phyloP scores from a whole-genome alignment of 2,113 vertebrate genomes.

The Paraplagusia blochii region DNA sequence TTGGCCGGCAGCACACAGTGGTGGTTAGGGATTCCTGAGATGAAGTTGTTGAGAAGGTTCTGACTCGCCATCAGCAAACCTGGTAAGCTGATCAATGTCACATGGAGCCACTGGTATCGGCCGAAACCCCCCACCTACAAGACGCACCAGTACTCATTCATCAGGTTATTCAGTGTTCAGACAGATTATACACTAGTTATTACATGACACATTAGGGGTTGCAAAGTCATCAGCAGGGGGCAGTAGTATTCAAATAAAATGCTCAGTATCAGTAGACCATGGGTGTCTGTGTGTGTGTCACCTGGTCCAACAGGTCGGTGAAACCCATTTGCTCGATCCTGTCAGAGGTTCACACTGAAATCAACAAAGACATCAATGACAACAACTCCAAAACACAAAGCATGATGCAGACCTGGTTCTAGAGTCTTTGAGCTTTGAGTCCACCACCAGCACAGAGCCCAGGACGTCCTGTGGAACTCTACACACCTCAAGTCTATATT shows the following conservation, averaged over 20 bases:
- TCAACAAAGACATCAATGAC: too few relatives aligned
- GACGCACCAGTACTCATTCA: not conserved
- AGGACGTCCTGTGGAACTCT: too few relatives aligned
- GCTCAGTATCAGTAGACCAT: too few relatives aligned
- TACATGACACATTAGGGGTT: too few relatives aligned
- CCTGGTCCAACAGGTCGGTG: slow-evolving; percentile 68
- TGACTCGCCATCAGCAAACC: slow-evolving; percentile 81
- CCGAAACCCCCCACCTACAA: slow-evolving; percentile 71
- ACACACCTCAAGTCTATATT: too few relatives aligned
- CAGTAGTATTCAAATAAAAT: not conserved
- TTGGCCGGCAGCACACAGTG: slow-evolving; percentile 67
- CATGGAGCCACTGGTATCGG: slow-evolving; percentile 79
- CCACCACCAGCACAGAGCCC: too few relatives aligned
- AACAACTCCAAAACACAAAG: too few relatives aligned
- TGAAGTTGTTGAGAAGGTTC: slow-evolving; percentile 83
- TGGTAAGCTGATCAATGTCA: slow-evolving; percentile 71
- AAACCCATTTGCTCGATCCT: slow-evolving; percentile 64
- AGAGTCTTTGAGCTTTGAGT: too few relatives aligned
- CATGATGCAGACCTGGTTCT: too few relatives aligned
- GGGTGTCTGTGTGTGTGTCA: slow-evolving; percentile 27
- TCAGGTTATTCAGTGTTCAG: not conserved
- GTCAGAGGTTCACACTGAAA: too few relatives aligned
- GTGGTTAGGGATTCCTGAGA: slow-evolving; percentile 74
- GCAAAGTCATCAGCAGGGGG: too few relatives aligned
- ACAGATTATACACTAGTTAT: too few relatives aligned